These are phyloP conservation scores for Pammene fasciana DNA, from an alignment of 2,888 invertebrate genomes.

Conservation along the genomic window DNA sequence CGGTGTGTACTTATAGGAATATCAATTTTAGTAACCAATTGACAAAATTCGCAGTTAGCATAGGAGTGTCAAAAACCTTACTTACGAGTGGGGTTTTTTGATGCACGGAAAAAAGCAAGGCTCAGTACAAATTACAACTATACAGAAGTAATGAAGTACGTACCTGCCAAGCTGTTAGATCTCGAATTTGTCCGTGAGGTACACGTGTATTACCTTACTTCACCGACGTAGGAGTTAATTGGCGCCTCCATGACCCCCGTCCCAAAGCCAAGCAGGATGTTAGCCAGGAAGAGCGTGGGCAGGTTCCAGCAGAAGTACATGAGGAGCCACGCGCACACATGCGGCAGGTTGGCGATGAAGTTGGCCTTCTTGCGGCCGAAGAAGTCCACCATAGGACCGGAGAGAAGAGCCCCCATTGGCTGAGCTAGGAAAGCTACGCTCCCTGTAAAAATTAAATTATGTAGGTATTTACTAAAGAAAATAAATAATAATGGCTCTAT, in stretches of 20 bases:
- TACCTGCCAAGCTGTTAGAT: too few relatives aligned
- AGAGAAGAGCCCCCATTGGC: slow-evolving; percentile 81
- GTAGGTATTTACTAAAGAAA: not conserved
- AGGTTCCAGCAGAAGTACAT: slow-evolving; percentile 76
- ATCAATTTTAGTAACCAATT: not conserved
- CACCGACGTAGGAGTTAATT: slow-evolving; percentile 82
- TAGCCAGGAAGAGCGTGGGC: slow-evolving; percentile 74
- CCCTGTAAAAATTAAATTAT: slow-evolving; percentile 63
- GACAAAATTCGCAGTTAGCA: slow-evolving; percentile 7
- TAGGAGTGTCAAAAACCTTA: not conserved
- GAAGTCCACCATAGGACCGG: slow-evolving; percentile 81
- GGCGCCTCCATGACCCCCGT: slow-evolving; percentile 85
- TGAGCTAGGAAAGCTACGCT: slow-evolving; percentile 82
- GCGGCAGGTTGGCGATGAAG: slow-evolving; percentile 82
- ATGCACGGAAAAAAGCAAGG: not conserved
- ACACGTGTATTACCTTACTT: slow-evolving; percentile 71
- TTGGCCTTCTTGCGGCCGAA: slow-evolving; percentile 81
- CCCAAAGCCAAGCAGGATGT: slow-evolving; percentile 79
- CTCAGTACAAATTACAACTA: not conserved
- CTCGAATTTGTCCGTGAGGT: too few relatives aligned
- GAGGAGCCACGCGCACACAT: slow-evolving; percentile 81
- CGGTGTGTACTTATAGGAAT: not conserved
- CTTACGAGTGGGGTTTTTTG: not conserved
- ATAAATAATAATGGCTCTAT: too few relatives aligned
- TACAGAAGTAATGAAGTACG: too few relatives aligned